phyloP scores from a whole-genome alignment of 2,113 vertebrate genomes.

The Oryzias javanicus region DNA sequence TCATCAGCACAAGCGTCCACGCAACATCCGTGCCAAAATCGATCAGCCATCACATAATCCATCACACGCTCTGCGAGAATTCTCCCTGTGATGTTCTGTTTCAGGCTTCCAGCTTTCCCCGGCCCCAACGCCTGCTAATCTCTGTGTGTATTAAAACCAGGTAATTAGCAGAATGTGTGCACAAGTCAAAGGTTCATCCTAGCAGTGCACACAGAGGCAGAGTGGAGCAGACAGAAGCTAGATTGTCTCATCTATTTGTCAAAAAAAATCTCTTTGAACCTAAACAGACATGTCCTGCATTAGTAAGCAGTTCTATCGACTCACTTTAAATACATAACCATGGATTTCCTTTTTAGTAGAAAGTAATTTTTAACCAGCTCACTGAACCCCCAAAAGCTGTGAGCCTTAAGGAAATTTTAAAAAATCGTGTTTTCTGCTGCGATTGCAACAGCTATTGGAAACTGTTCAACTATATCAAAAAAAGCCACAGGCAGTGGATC shows the following conservation, averaged over 20 bases:
- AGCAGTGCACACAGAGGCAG: conserved; percentile 17
- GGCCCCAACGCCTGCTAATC: neutral
- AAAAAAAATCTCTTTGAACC: neutral
- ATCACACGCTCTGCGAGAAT: conserved; percentile 20
- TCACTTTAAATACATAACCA: neutral
- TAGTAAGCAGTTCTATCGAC: neutral
- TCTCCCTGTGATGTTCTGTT: conserved; percentile 14
- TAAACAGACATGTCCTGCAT: neutral
- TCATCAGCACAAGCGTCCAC: conserved; percentile 61
- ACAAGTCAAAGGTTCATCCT: conserved; percentile 42
- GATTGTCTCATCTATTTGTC: conserved; percentile 20
- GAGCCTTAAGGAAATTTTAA: conserved; percentile 18
- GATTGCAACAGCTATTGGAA: conserved; percentile 3
- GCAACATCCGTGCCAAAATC: conserved; percentile 58
- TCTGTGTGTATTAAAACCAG: conserved; percentile 43
- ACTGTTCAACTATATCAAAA: conserved; percentile 16
- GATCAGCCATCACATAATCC: conserved; percentile 48
- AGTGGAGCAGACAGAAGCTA: conserved; percentile 7
- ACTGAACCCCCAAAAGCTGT: neutral
- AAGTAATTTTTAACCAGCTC: neutral
- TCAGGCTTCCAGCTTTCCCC: conserved; percentile 7
- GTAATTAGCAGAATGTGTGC: conserved; percentile 45
- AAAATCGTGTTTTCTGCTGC: conserved; percentile 10
- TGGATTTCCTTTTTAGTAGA: neutral
- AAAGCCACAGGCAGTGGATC: conserved; percentile 30